A percentile compares a stretch with the other conserved stretches of the same genome.
phyloP scores from a whole-genome alignment of 2,113 vertebrate genomes.

The Propithecus coquereli region DNA sequence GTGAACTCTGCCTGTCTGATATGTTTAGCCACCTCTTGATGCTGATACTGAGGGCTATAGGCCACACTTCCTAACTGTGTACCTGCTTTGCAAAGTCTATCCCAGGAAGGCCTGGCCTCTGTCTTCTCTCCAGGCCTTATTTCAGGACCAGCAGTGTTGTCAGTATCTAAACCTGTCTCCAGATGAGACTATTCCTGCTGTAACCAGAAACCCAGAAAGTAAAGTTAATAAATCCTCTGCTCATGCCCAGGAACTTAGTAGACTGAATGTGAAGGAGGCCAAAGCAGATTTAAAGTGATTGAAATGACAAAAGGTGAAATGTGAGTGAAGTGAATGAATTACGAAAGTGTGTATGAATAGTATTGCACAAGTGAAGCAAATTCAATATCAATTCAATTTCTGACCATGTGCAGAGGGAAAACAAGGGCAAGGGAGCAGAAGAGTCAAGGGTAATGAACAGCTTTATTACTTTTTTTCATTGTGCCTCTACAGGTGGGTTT shows the following conservation, averaged over 20 bases:
- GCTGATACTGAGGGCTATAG: neutral
- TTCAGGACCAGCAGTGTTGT: neutral
- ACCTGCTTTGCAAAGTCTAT: neutral
- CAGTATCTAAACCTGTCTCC: neutral
- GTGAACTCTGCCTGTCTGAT: neutral
- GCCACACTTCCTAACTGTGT: neutral
- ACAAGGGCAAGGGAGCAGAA: conserved; percentile 41
- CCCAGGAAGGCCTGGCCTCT: neutral
- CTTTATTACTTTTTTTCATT: conserved; percentile 46
- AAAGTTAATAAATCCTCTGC: conserved; percentile 54
- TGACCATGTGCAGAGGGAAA: conserved; percentile 51
- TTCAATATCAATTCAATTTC: conserved; percentile 69
- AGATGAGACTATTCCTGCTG: conserved; percentile 36
- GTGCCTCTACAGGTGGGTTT: conserved; percentile 22
- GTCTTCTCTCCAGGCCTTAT: neutral
- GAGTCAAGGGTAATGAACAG: conserved; percentile 68
- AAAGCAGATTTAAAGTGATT: conserved; percentile 67
- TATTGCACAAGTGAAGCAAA: conserved; percentile 50
- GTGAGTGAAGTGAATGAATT: conserved; percentile 58
- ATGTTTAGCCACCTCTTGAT: accelerated
- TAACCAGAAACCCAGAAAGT: conserved; percentile 34
- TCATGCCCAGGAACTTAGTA: conserved; percentile 29
- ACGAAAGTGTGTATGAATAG: conserved; percentile 53
- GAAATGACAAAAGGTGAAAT: conserved; percentile 67
- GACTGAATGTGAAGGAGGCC: conserved; percentile 50